A percentile compares a stretch with the other conserved stretches of the same genome.
phyloP scores from a whole-genome alignment of 2,888 invertebrate species.

The Protodeltote pygarga region DNA sequence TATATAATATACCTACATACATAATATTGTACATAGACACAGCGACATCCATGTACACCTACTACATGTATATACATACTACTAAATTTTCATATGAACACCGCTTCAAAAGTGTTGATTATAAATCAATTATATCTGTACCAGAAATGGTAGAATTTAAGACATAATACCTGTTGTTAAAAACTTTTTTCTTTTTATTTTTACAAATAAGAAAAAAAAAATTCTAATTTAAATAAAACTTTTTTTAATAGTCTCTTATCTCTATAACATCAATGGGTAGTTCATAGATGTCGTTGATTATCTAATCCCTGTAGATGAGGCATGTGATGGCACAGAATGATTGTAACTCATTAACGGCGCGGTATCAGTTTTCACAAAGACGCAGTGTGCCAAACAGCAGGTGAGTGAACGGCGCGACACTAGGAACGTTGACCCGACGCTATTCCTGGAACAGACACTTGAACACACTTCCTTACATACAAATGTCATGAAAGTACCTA shows the following conservation, averaged over 20 bases:
- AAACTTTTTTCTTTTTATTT: no score
- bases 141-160: no score
- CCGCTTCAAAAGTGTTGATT: no score
- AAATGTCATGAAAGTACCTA: slow-evolving; percentile 33
- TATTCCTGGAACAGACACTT: slow-evolving; percentile 77
- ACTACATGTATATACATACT: no score
- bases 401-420: slow-evolving; percentile 74
- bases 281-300: slow-evolving; percentile 5
- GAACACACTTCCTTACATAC: slow-evolving; percentile 65
- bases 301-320: slow-evolving; percentile 20
- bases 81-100: no score
- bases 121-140: no score
- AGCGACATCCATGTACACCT: no score
- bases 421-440: slow-evolving; percentile 71
- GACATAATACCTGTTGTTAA: no score
- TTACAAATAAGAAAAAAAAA: no score
- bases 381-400: slow-evolving; percentile 70
- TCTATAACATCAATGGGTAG: slow-evolving; percentile 4
- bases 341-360: slow-evolving; percentile 31
- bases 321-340: slow-evolving; percentile 16
- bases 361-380: slow-evolving; percentile 74
- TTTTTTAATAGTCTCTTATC: no score
- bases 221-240: no score
- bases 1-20: neutral
- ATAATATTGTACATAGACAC: no score